A percentile compares a stretch with the other conserved stretches of the same genome.
Conservation (phyloP, 2,113 vertebrate genomes). For the Cervus canadensis region DNA sequence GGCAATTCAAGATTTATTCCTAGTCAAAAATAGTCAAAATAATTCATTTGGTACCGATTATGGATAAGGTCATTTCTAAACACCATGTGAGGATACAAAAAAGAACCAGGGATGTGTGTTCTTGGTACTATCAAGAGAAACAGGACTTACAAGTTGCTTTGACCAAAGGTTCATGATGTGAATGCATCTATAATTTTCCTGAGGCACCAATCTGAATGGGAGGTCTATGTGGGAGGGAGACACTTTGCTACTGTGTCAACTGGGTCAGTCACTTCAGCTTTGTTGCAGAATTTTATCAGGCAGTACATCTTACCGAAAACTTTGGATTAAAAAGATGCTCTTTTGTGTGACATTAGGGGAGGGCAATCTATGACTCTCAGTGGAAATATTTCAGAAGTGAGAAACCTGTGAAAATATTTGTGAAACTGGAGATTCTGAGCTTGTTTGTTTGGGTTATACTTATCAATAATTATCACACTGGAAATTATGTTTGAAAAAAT, state of each 20-base stretch:
- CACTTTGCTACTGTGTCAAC: not conserved
- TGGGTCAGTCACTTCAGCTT: not conserved
- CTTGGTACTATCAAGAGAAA: not conserved
- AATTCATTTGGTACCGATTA: not conserved
- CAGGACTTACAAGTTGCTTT: not conserved
- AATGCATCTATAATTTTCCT: not conserved
- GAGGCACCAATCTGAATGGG: not conserved
- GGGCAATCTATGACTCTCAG: not conserved
- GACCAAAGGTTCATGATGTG: not conserved
- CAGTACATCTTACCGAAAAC: not conserved
- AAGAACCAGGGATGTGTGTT: not conserved
- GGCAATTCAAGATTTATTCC: not conserved
- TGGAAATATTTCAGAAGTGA: not conserved
- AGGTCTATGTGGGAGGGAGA: not conserved
- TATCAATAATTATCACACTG: not conserved
- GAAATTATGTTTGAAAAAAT: not conserved
- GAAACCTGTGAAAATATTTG: not conserved
- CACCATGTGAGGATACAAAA: not conserved
- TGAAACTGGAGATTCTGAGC: not conserved
- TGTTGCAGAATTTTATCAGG: not conserved
- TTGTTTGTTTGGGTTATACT: not conserved
- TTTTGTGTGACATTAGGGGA: not conserved
- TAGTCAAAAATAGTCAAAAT: not conserved
- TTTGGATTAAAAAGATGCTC: not conserved
- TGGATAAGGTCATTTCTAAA: not conserved